A percentile compares a stretch with the other conserved stretches of the same genome.
Evolutionary conservation across 2,888 invertebrate species (phyloP).

Genomic region (Acleris holmiana): DNA sequence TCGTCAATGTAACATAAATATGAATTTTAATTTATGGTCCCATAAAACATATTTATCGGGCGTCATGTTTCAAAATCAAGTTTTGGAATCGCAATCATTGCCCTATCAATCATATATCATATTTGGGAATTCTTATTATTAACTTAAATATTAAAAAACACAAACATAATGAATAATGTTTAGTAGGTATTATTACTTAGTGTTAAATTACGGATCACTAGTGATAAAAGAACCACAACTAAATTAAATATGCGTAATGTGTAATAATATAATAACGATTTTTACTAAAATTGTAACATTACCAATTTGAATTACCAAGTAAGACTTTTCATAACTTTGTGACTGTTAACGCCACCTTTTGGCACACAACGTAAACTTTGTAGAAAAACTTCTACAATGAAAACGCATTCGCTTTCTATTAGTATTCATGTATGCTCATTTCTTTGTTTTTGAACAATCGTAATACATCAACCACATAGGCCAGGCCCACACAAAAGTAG

Average conservation of each 20-base stretch:
- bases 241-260: too few relatives aligned
- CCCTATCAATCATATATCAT: constrained; percentile 36
- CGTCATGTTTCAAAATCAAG: constrained; percentile 24
- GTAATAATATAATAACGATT: too few relatives aligned
- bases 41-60: constrained; percentile 32
- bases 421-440: constrained; percentile 7
- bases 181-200: too few relatives aligned
- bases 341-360: constrained; percentile 66
- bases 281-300: too few relatives aligned
- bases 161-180: too few relatives aligned
- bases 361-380: constrained; percentile 34
- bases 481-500: constrained; percentile 25
- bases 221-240: too few relatives aligned
- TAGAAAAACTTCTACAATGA: constrained; percentile 40
- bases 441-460: constrained; percentile 10
- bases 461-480: constrained; percentile 12
- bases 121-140: constrained; percentile 15
- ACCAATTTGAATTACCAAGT: neutral
- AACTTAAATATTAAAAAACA: constrained; percentile 13
- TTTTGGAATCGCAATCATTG: constrained; percentile 25
- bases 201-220: too few relatives aligned
- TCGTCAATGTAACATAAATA: constrained; percentile 23
- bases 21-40: constrained; percentile 27
- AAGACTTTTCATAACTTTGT: constrained; percentile 28
- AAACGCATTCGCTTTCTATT: constrained; percentile 40